Evolutionary conservation across 2,797 vertebrate genomes (phyloP), one percentile per base, ranked within the genome.

Genomic region (Stomatorhinus walkeri): DNA sequence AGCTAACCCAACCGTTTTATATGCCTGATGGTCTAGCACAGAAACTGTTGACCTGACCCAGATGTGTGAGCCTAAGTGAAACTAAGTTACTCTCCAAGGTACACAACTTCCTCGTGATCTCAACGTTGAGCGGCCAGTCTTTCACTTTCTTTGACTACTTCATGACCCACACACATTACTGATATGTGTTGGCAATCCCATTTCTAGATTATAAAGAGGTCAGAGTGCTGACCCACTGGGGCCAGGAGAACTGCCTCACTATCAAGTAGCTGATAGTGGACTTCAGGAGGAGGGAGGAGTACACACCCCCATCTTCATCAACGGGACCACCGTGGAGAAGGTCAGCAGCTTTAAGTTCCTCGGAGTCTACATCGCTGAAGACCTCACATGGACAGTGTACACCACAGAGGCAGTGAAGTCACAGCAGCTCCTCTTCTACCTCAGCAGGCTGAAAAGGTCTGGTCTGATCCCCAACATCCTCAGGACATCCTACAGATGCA

Each of bases 1-100:
- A 43, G 40, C 24, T 40, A 79, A 43, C 16, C 72, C 32, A 79
- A 36, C 14, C 7, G 1, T 40, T 16, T 79, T 40, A 79, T 19
- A 79, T 43, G 72, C 72, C 32, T 40, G 72, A 7, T 79, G 4
- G 14, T 43, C 36, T 43, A 12, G 64, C 64, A 72, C 64, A 72
- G 64, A 72, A 72, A 72, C 64, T 79, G 36, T 79, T 79, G 72
- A 79, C 72, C 36, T 79, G 72, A 79, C 72, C 64, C 64, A 72
- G 64, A 72, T 36, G 64, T 32, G 61, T 68, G 61, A 36, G 28
- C 64, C 28, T 72, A 36, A 72, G 64, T 36, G 64, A 72, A 72
- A 32, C 64, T 72, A 36, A 72, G 28, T 36, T 32, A 14, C 28
- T 72, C 64, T 36, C 28, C 12, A 72, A 72, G 28, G 12, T 4